A percentile compares a stretch with the other conserved stretches of the same genome.
Conservation (phyloP, 2,888 invertebrate species). For the Aethes cnicana region DNA sequence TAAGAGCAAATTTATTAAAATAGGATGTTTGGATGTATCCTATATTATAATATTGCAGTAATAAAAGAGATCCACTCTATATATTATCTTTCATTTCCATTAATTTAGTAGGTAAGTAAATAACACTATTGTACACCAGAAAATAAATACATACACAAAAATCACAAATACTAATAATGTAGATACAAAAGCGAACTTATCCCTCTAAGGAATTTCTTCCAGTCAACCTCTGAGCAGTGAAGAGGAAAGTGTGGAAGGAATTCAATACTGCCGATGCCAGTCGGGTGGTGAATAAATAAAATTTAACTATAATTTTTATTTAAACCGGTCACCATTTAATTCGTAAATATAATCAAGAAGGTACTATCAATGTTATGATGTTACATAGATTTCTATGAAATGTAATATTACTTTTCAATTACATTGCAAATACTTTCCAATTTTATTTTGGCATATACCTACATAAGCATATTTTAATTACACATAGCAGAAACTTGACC, state of each 20-base stretch:
- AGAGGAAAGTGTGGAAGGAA: too few relatives aligned
- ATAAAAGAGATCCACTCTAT: constrained; percentile 70
- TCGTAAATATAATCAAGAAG: too few relatives aligned
- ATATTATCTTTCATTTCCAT: constrained; percentile 33
- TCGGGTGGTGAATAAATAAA: too few relatives aligned
- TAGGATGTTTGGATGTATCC: constrained; percentile 51
- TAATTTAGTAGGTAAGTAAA: neutral
- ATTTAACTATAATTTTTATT: constrained; percentile 15
- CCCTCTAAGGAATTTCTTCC: too few relatives aligned
- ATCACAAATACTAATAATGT: neutral
- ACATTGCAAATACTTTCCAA: neutral
- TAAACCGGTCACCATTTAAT: constrained; percentile 7
- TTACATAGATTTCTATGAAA: constrained; percentile 17
- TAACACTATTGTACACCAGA: too few relatives aligned
- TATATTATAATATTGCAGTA: constrained; percentile 61
- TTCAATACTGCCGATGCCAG: too few relatives aligned
- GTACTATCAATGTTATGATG: too few relatives aligned
- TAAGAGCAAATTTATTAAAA: constrained; percentile 53
- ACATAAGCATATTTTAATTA: constrained; percentile 40
- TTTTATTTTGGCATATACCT: constrained; percentile 17
- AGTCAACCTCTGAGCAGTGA: too few relatives aligned
- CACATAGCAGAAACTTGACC: constrained; percentile 60
- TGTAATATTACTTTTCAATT: constrained; percentile 1
- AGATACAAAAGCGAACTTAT: neutral
- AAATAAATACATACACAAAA: too few relatives aligned